These are phyloP conservation scores for Tetragnatha montana DNA, from an alignment of 2,888 invertebrate species.

Conservation along the genomic window DNA sequence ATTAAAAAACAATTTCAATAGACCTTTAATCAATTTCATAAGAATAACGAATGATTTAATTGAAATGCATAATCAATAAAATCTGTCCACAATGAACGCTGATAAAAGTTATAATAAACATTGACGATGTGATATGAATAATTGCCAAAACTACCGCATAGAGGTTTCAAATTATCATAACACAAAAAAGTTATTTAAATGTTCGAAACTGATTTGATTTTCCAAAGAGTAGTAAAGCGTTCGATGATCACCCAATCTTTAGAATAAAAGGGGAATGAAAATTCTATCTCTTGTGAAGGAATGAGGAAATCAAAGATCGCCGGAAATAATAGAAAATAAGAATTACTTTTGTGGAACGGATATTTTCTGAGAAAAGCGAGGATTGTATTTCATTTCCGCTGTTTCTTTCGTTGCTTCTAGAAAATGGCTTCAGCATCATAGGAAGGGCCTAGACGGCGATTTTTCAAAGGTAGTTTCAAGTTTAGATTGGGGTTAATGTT, in stretches of 20 bases:
- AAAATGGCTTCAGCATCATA: no score
- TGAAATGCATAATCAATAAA: no score
- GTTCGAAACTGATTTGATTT: neutral
- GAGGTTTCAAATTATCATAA: neutral
- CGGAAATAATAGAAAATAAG: slow-evolving; percentile 1
- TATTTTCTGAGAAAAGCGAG: neutral
- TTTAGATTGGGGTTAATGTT: no score
- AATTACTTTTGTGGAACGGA: neutral
- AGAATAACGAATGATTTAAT: no score
- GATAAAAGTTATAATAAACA: no score
- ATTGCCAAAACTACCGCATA: neutral
- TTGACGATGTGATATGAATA: neutral
- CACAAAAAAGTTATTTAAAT: neutral
- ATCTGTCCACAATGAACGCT: no score
- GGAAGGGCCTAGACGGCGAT: no score
- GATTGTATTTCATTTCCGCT: neutral
- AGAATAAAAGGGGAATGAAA: neutral
- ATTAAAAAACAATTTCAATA: no score
- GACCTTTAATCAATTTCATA: no score
- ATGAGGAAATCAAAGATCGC: neutral
- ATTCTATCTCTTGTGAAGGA: neutral
- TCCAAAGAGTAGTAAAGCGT: neutral
- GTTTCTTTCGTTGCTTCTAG: neutral
- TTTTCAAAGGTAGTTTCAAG: no score
- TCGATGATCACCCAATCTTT: neutral